Evolutionary conservation across 2,113 vertebrate genomes (phyloP), one percentile per base, ranked within the genome.

Genomic region (Melanerpes formicivorus): DNA sequence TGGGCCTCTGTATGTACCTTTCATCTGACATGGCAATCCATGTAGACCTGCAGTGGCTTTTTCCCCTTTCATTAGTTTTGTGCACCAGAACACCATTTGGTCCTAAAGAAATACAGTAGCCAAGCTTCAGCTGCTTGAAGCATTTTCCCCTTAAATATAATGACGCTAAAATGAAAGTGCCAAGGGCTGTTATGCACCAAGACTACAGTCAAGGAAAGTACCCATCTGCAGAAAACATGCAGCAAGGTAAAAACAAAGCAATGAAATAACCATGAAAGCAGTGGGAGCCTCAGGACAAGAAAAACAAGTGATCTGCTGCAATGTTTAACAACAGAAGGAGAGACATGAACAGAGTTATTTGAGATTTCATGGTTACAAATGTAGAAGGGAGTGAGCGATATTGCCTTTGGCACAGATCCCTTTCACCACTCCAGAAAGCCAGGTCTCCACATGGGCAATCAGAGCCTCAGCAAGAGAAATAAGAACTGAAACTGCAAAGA

Each of bases 231-330:
- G 81, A 89, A 88, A 91, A n/a, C 30, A 54, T 71, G 90, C 67
- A 88, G 37, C 90, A 96, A 95, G 90, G 94, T 94, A 88, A 79
- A 93, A 94, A 90, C 30, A 88, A 80, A 91, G 74, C 74, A 83
- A 80, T 91, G 87, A 94, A 95, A 96, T 77, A 92, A 77, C 59
- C 63, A 71, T 93, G 80, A 95, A 94, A 78, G 21, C 66, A 88
- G 72, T 48, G 78, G 87, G 62, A 95, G 85, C 90, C 95, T 86
- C 67, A 90, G 83, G 88, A 93, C 76, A 87, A 94, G 79, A 84
- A 93, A 91, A 90, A 90, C 76, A 92, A 95, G 63, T 58, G 69
- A 90, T 92, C 80, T 88, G 27, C 52, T 74, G 64, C 46, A 93
- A 62, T 80, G 67, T 55, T 93, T 93, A 88, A 93, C 90, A 95